A percentile compares a stretch with the other conserved stretches of the same genome.
These are phyloP conservation scores for Halcyon malimbica DNA, from an alignment of 2,113 vertebrate species.

Conservation along the genomic window DNA sequence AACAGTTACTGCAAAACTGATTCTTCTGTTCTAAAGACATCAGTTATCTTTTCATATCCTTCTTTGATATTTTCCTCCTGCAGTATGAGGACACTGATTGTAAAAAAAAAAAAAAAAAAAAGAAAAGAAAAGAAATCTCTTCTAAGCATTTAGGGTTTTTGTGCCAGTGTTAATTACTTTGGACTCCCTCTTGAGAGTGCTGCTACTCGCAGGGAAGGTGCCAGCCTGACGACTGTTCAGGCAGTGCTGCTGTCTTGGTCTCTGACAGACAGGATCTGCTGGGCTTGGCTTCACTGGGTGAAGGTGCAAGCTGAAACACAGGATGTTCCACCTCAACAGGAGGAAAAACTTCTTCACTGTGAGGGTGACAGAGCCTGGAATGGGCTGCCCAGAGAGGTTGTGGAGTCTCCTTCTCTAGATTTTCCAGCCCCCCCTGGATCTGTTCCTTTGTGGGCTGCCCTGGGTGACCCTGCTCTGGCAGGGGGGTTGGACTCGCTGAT, in stretches of 20 bases:
- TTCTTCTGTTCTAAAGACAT: neutral
- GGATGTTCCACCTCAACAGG: no score
- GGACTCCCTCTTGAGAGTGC: neutral
- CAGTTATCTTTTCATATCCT: neutral
- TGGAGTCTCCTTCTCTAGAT: no score
- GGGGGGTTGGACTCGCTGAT: no score
- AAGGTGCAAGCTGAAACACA: no score
- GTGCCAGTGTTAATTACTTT: neutral
- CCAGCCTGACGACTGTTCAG: neutral
- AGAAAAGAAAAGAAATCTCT: neutral
- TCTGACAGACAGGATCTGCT: neutral
- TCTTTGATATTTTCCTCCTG: neutral
- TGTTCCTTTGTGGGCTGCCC: no score
- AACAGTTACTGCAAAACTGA: neutral
- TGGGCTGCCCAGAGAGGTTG: no score
- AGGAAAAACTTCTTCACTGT: no score
- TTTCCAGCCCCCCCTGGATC: no score
- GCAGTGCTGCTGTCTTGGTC: neutral
- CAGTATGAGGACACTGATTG: neutral
- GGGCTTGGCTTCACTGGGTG: neutral
- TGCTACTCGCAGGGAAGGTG: fast-evolving
- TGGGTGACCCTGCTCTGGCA: no score
- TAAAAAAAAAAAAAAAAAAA: neutral
- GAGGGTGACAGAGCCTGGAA: no score
- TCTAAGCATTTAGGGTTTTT: neutral